Evolutionary conservation across 2,113 vertebrate species (phyloP), one percentile per base, ranked within the genome.

Genomic region (Phylloscopus trochiloides): DNA sequence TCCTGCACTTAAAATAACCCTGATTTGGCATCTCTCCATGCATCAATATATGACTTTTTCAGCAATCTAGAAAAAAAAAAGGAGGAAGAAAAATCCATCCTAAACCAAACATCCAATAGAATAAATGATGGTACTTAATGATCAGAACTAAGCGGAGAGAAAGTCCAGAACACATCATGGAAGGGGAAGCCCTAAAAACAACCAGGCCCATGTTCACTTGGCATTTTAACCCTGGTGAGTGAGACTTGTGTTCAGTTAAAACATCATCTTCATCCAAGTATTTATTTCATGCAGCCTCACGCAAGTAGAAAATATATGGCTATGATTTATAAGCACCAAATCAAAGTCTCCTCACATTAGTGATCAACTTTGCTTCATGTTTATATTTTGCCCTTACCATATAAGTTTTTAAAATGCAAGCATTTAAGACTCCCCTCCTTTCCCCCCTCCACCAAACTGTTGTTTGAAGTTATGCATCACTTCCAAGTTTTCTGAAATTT

Each of bases 391-490:
- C 16, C 18, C 76, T 77, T 45, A 32, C 8, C 11, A 47, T 7
- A 34, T 2, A 38, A 55, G 42, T 8, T 70, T 67, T 79, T 58
- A 12, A 83, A 77, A 34, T 6, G 14, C 21, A 80, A 38, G 8
- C 14, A 3, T 22, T 75, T 43, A 57, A 40, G 9, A 45, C 9
- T 26, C 3, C 4, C 3, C 7, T 24, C 1, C 3, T 3, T 4
- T 5, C 3, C 8, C 3, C 2, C 12, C 40, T 40, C 5, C 7
- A 3, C 0, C 3, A 42, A 86, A 17, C 5, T n/a, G 4, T 31
- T 25, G 3, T 78, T 55, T 74, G 40, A 63, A 72, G 18, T 14
- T 48, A 52, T 26, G 12, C 10, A 51, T 8, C 14, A 31, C 19
- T 58, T 32, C 3, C 16, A 70, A 11, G 11, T 55, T 84, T 81